Conservation (phyloP, 1,140 invertebrate genomes). For the Neodiprion virginianus region DNA sequence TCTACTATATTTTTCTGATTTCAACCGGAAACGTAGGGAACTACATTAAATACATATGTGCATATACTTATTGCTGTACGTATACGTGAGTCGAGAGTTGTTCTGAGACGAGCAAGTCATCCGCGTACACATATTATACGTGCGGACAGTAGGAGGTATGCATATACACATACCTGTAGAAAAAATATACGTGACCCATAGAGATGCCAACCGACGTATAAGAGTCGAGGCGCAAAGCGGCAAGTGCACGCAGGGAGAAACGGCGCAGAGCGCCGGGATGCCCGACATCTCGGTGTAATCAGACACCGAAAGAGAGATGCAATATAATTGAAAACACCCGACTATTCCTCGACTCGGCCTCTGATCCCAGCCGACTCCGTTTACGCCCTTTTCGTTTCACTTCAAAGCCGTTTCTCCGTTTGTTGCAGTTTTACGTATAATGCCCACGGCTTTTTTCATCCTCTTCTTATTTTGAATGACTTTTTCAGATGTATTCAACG, state of each 20-base stretch:
- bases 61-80: too few relatives aligned
- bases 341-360: constrained; percentile 29
- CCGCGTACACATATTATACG: too few relatives aligned
- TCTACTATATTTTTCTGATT: too few relatives aligned
- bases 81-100: too few relatives aligned
- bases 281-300: constrained; percentile 63
- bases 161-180: neutral
- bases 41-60: too few relatives aligned
- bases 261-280: constrained; percentile 23
- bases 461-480: constrained; percentile 23
- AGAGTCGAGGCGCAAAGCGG: constrained; percentile 34
- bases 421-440: neutral
- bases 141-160: too few relatives aligned
- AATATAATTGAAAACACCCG: constrained; percentile 55
- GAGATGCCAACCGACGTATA: constrained; percentile 24
- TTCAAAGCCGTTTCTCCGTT: constrained; percentile 38
- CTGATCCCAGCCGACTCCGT: constrained; percentile 50
- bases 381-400: constrained; percentile 32
- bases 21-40: too few relatives aligned
- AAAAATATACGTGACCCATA: neutral
- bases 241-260: constrained; percentile 51
- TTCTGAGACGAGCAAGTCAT: too few relatives aligned
- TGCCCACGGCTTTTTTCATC: constrained; percentile 20
- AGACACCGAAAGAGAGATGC: constrained; percentile 51
- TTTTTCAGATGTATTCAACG: neutral